Percentiles rank a stretch among this genome's conserved stretches.
These are phyloP conservation scores for Aramus guarauna DNA, from an alignment of 2,113 vertebrate species.

Conservation along the genomic window DNA sequence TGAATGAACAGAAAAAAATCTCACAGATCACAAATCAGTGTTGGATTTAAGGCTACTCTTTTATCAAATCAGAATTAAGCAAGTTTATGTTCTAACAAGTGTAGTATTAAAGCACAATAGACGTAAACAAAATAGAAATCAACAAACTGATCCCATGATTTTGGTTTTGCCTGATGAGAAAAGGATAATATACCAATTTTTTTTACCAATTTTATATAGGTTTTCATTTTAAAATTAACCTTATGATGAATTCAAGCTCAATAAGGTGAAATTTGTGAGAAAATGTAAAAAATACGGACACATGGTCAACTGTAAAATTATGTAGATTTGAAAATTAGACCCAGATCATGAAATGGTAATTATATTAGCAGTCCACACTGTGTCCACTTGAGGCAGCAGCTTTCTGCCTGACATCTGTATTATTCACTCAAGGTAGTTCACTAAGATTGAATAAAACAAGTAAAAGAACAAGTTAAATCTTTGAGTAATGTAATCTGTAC, in stretches of 20 bases:
- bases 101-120: neutral
- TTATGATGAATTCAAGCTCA: neutral
- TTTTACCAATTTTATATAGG: neutral
- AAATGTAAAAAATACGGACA: neutral
- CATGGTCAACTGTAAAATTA: fast-evolving
- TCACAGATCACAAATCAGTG: neutral
- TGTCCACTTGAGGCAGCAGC: neutral
- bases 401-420: neutral
- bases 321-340: neutral
- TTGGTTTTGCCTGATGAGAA: neutral
- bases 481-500: neutral
- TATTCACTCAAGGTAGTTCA: neutral
- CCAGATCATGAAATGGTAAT: neutral
- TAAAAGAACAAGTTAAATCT: neutral
- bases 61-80: neutral
- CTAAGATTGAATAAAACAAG: neutral
- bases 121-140: neutral
- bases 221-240: neutral
- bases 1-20: neutral
- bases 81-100: neutral
- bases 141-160: neutral
- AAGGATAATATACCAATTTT: neutral
- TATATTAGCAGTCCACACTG: neutral
- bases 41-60: neutral
- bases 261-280: neutral